Evolutionary conservation across 2,797 vertebrate genomes (phyloP), one percentile per base, ranked within the genome.

Genomic region (Margarornis squamiger): DNA sequence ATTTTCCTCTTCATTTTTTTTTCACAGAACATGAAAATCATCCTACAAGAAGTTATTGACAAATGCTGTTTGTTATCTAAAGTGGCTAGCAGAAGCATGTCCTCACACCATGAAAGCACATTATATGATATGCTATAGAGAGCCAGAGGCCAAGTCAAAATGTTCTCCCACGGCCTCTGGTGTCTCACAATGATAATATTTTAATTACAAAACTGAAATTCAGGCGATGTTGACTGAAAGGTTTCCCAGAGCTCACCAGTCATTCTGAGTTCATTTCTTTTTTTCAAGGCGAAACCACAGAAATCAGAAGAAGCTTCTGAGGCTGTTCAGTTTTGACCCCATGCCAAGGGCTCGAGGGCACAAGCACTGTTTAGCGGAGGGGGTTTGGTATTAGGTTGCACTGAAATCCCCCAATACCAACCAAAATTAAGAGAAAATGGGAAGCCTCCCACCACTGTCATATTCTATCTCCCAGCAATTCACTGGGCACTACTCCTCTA

Each of bases 151-250:
- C 78, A 89, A 92, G 86, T 43, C 24, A 93, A 91, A 76, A 70
- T 79, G 88, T 92, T 85, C 57, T 89, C 27, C 29, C 45, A 49
- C 4, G 26, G 48, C 24, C 90, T 61, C 61, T 63, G 45, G 67
- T 87, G 41, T n/a, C 43, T 87, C 52, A 88, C 46, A 84, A 65
- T 16, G 43, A 85, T 74, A 92, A 73, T 71, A 89, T 68, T 93
- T 89, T 89, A 93, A 93, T 90, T 88, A 82, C 34, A 68, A 87
- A 87, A 65, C 57, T 74, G 57, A 87, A 92, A 77, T 74, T 82
- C 65, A 71, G 57, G 12, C 30, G 17, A 6, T 22, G 49, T 39
- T 89, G 61, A 43, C 62, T 83, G 29, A 86, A 95, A 80, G 55
- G 26, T 54, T 90, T 94, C 39, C 38, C 57, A 87, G 71, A 71